phyloP scores from a whole-genome alignment of 1,140 invertebrate genomes.

The Hetaerina americana region DNA sequence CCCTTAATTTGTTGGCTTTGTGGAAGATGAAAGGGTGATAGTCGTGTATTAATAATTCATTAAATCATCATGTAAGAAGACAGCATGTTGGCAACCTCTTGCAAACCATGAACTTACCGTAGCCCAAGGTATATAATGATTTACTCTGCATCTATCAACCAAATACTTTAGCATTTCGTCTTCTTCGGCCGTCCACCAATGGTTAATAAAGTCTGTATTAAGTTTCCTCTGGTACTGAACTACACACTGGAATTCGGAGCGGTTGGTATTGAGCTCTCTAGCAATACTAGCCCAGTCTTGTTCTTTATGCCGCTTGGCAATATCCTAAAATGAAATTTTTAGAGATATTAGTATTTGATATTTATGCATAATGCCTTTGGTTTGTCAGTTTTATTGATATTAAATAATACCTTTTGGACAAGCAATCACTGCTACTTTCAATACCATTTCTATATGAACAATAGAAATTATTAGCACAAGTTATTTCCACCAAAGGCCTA shows the following conservation, averaged over 20 bases:
- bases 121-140: slow-evolving; percentile 49
- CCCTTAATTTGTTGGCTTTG: too few relatives aligned
- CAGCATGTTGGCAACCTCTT: background rate
- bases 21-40: too few relatives aligned
- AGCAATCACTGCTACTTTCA: too few relatives aligned
- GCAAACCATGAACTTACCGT: slow-evolving; percentile 17
- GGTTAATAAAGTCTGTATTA: slow-evolving; percentile 3
- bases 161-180: slow-evolving; percentile 37
- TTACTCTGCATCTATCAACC: slow-evolving; percentile 38
- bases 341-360: too few relatives aligned
- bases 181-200: slow-evolving; percentile 42
- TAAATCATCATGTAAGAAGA: background rate
- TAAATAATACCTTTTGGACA: too few relatives aligned
- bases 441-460: background rate
- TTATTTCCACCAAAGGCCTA: too few relatives aligned
- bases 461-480: too few relatives aligned
- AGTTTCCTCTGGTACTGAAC: slow-evolving; percentile 33
- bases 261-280: slow-evolving; percentile 33
- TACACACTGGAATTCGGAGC: slow-evolving; percentile 51
- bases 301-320: slow-evolving; percentile 32
- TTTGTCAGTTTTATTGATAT: background rate
- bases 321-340: slow-evolving; percentile 16
- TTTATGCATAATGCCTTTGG: too few relatives aligned
- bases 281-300: slow-evolving; percentile 53
- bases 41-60: background rate